Evolutionary conservation across 2,113 vertebrate species (phyloP).

Genomic region (Malurus cyaneus): DNA sequence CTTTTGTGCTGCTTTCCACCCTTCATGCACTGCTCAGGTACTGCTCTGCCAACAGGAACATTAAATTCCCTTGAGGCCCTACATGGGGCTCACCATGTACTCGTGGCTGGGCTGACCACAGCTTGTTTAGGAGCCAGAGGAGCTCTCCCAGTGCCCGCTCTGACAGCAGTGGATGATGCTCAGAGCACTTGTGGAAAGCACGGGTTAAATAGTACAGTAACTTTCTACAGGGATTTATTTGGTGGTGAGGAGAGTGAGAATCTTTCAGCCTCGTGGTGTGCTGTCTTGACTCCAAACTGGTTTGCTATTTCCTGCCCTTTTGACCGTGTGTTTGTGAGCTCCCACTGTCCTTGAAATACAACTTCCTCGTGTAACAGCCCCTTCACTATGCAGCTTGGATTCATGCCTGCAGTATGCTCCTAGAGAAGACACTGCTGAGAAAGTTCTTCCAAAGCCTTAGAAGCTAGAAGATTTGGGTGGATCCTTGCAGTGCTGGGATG

Average conservation of each 20-base stretch:
- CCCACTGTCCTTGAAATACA: neutral
- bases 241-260: neutral
- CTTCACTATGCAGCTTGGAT: neutral
- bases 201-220: neutral
- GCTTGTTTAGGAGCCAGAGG: neutral
- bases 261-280: neutral
- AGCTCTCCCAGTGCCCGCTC: neutral
- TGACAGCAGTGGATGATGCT: neutral
- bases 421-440: neutral
- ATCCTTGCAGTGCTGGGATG: neutral
- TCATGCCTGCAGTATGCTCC: neutral
- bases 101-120: rapidly evolving
- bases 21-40: rapidly evolving
- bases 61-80: neutral
- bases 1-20: neutral
- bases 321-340: neutral
- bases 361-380: neutral
- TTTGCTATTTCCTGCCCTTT: neutral
- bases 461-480: neutral
- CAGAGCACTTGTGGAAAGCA: neutral
- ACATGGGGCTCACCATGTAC: rapidly evolving
- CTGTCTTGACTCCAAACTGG: neutral
- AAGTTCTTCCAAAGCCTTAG: neutral
- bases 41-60: neutral
- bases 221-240: neutral